Evolutionary conservation across 2,888 invertebrate species (phyloP).

Genomic region (Eupithecia subumbrata): DNA sequence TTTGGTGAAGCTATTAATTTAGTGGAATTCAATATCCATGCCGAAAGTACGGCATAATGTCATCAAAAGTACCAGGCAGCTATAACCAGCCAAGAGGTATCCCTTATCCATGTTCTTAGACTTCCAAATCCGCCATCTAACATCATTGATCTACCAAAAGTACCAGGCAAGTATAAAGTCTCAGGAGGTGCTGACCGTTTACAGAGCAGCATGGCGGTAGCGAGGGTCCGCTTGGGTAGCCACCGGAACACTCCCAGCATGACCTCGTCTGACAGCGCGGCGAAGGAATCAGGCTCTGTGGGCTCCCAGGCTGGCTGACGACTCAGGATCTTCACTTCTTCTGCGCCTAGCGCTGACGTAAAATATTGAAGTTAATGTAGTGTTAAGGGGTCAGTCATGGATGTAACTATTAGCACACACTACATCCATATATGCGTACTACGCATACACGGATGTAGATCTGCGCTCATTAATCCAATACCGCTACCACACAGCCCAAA

Average conservation of each 20-base stretch:
- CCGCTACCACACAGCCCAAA: no score
- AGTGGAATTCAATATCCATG: no score
- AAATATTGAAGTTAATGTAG: neutral
- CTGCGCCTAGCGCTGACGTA: neutral
- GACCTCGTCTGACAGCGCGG: slow-evolving; percentile 91
- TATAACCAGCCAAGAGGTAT: neutral
- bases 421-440: no score
- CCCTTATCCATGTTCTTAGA: neutral
- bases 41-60: no score
- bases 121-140: no score
- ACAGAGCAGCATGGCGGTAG: slow-evolving; percentile 89
- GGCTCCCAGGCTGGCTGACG: slow-evolving; percentile 1
- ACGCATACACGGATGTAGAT: no score
- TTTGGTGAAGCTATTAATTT: no score
- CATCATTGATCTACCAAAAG: neutral
- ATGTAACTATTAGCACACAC: no score
- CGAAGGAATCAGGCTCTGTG: slow-evolving; percentile 15
- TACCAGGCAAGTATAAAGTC: slow-evolving; percentile 2
- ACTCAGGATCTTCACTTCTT: neutral
- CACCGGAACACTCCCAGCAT: slow-evolving; percentile 91
- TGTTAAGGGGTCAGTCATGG: neutral
- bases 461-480: no score
- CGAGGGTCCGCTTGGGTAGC: slow-evolving; percentile 91
- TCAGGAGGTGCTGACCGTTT: slow-evolving; percentile 73
- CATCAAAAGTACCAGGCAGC: neutral